Base-by-base conservation (phyloP, 1,140 invertebrate genomes). In the Uloborus diversus region DNA sequence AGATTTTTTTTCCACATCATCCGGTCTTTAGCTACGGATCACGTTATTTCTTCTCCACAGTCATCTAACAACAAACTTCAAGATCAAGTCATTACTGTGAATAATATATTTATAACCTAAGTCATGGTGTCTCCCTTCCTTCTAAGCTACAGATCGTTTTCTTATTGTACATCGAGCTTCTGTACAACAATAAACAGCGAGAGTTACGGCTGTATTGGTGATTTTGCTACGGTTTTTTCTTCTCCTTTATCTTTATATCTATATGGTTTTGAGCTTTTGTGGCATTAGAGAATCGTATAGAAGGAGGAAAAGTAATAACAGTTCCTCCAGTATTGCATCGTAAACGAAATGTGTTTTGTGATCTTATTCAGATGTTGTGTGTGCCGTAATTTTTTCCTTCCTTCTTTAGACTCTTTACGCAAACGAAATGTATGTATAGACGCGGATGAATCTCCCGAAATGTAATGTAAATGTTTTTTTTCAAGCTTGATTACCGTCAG, bases 61-160 rank as follows among this genome's bases (percentile, higher is more conserved):
- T n/a, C 71, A 71, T 71, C 69, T 32, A 71, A 71, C 51, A 69
- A 69, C 69, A 75, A 64, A 75, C 71, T 65, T 78, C 61, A 66
- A 78, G 73, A 78, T 78, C 73, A 78, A 65, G 73, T 66, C 73
- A 57, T 78, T 78, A 78, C 37, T 65, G 61, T 78, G 59, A 78
- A 78, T 78, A 78, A 78, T 78, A 37, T 78, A 78, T 78, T 78
- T 65, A 75, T 64, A 64, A 53, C 59, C 61, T 3, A 28, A 66
- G 25, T 66, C 37, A 69, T 59, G 51, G 35, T 35, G 17, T 32
- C 56, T 20, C 7, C 66, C 28, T 49, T 49, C 14, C 64, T 53
- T 14, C 7, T 5, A 53, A 53, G 1, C 49, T 20, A 53, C 28
- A 37, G 49, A 69, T 69, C 66, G 66, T 56, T 57, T 42, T 51